Conservation (phyloP, 2,113 vertebrate species). For the Proteles cristata region DNA sequence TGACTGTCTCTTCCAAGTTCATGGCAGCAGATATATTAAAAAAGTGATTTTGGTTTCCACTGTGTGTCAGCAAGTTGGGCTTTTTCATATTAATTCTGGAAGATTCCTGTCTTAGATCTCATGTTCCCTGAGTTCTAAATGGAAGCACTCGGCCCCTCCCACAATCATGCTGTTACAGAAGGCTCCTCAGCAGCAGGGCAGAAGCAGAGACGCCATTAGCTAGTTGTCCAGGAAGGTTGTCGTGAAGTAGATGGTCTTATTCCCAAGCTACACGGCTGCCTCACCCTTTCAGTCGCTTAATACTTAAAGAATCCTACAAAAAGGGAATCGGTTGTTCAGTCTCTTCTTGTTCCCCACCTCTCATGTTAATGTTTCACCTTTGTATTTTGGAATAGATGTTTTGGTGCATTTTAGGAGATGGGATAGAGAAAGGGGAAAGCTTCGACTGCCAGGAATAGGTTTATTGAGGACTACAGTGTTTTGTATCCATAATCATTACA, state of each 20-base stretch:
- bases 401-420: neutral
- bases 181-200: fast-evolving
- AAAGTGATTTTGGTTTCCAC: neutral
- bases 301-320: neutral
- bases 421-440: neutral
- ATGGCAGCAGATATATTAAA: conserved; percentile 2
- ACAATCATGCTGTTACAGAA: neutral
- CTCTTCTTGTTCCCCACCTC: neutral
- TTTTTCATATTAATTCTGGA: neutral
- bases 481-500: conserved; percentile 15
- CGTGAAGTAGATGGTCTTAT: neutral
- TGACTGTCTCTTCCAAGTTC: neutral
- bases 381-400: neutral
- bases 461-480: neutral
- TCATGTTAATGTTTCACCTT: neutral
- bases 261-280: neutral
- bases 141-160: neutral
- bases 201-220: neutral
- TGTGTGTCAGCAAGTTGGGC: neutral
- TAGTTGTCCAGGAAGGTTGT: neutral
- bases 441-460: neutral
- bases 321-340: neutral
- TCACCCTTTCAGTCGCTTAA: neutral
- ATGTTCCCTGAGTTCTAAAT: neutral
- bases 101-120: neutral